phyloP scores from a whole-genome alignment of 2,888 invertebrate species.

The Cactoblastis cactorum region DNA sequence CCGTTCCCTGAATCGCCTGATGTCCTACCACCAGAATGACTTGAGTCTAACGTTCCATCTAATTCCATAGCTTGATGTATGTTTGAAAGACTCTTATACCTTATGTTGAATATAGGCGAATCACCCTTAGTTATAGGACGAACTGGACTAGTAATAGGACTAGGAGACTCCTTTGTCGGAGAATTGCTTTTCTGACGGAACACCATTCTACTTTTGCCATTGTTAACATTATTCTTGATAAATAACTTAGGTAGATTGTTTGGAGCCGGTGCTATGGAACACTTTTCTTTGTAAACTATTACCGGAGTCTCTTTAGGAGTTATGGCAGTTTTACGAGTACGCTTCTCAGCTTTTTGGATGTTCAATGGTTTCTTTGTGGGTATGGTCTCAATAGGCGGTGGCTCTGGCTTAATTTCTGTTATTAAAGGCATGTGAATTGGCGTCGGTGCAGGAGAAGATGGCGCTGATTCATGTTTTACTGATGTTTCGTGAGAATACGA shows the following conservation, averaged over 20 bases:
- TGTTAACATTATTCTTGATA: constrained; percentile 85
- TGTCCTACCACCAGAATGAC: constrained; percentile 91
- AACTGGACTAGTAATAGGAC: constrained; percentile 76
- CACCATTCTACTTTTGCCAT: constrained; percentile 81
- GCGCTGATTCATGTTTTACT: constrained; percentile 75
- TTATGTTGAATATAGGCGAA: constrained; percentile 87
- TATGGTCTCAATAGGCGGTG: constrained; percentile 94
- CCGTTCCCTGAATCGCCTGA: too few species aligned
- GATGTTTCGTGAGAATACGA: constrained; percentile 77
- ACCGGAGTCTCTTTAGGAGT: constrained; percentile 77
- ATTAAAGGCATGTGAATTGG: constrained; percentile 77
- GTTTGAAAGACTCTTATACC: constrained; percentile 84
- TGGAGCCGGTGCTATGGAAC: constrained; percentile 70
- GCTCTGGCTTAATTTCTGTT: constrained; percentile 87
- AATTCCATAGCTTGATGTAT: constrained; percentile 86
- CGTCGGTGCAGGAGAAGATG: constrained; percentile 74
- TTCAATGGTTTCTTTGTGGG: constrained; percentile 87
- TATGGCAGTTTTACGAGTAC: constrained; percentile 84
- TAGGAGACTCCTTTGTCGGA: constrained; percentile 85
- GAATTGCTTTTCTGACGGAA: constrained; percentile 86
- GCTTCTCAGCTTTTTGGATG: constrained; percentile 83
- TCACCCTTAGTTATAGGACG: constrained; percentile 82
- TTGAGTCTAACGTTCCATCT: constrained; percentile 92
- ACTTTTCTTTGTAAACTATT: constrained; percentile 79
- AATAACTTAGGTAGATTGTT: constrained; percentile 85